Evolutionary conservation across 2,797 vertebrate genomes (phyloP), one percentile per base, ranked within the genome.

Genomic region (Sphenopsis melanotis): DNA sequence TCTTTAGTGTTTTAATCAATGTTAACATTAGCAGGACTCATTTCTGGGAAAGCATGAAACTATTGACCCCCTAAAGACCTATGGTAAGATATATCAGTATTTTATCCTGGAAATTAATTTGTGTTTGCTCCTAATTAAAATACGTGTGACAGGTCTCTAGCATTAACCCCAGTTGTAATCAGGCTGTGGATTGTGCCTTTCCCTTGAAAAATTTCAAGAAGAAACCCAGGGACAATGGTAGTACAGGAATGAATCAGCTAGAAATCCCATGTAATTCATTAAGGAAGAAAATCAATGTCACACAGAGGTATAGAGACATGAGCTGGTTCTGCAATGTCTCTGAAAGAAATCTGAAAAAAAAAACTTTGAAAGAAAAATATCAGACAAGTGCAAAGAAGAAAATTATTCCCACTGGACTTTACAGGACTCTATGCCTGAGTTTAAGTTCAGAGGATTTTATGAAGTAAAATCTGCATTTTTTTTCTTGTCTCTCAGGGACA

Each of bases 101-200:
- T 97, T 97, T 96, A 96, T 75, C 88, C 72, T 39, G 24, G 42
- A 97, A 95, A 97, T 96, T 96, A 95, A 98, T 97, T 97, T 97
- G 83, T 76, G 65, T 91, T 96, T 96, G 87, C 91, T 90, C 76
- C 92, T 96, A 97, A 98, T 98, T 98, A 97, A 98, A 98, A 97
- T 92, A 91, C 8, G 13, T 59, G 53, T 83, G 87, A 71, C 83
- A 78, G 59, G 36, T 47, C 86, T 90, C 82, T 34, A 89, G 63
- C 66, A 90, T 94, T 97, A 97, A 96, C 94, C 96, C 85, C 74
- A 59, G 53, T 23, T 78, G 91, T 46, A 95, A 91, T 95, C 70
- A 66, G 55, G 37, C 68, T 80, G 92, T 52, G 71, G 78, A 89
- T 89, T 87, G 76, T 42, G 55, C 63, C 32, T 89, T 84, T 91